Evolutionary conservation across 2,797 vertebrate species (phyloP).

Genomic region (Crocodylus rhombifer): DNA sequence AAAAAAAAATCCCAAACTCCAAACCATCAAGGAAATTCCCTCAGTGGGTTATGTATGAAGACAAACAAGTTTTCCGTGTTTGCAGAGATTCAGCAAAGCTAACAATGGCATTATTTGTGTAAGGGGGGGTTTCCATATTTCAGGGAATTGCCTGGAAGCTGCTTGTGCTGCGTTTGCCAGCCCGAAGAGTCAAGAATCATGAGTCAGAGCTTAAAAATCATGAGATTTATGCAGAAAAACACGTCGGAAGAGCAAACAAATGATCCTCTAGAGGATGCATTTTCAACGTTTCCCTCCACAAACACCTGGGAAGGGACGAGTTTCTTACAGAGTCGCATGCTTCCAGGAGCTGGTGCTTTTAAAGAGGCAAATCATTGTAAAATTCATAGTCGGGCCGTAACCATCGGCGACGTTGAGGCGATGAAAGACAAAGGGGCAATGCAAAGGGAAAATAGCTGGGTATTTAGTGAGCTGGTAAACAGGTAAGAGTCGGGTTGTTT

Average conservation of each 20-base stretch:
- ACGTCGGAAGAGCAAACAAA: too few relatives aligned
- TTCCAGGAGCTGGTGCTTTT: rapidly evolving
- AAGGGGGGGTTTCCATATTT: constrained; percentile 83
- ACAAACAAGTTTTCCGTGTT: constrained; percentile 82
- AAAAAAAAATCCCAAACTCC: neutral
- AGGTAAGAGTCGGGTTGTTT: rapidly evolving
- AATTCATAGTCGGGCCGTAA: constrained; percentile 23
- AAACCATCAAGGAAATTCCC: constrained; percentile 78
- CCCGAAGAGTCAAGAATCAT: neutral
- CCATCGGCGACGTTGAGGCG: neutral
- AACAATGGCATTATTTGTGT: constrained; percentile 69
- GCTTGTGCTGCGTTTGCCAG: neutral
- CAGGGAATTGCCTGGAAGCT: constrained; percentile 65
- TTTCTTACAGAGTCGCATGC: neutral
- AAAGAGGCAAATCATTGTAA: neutral
- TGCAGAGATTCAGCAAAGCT: constrained; percentile 74
- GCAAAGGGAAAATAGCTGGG: neutral
- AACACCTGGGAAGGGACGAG: neutral
- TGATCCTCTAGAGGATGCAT: constrained; percentile 8
- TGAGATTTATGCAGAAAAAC: neutral
- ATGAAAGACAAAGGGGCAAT: neutral
- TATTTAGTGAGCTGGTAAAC: neutral
- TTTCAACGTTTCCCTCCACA: neutral
- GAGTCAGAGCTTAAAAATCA: constrained; percentile 38
- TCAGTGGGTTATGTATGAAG: constrained; percentile 75